These are phyloP conservation scores for Zootoca vivipara DNA, from an alignment of 2,113 vertebrate genomes.

Conservation along the genomic window DNA sequence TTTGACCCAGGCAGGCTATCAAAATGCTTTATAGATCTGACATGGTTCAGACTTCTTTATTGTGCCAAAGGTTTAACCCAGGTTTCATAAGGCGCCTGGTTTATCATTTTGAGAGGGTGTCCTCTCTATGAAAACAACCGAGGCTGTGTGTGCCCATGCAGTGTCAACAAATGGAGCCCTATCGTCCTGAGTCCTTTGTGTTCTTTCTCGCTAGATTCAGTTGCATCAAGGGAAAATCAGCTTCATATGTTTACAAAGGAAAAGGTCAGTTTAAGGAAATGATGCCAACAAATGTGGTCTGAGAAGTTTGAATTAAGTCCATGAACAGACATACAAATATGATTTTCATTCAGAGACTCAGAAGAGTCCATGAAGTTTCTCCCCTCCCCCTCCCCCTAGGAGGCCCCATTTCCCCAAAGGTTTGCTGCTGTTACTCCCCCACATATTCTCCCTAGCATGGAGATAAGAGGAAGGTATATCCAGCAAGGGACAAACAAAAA, in stretches of 20 bases:
- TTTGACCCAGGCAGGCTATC: slow-evolving; percentile 50
- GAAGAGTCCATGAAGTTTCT: neutral
- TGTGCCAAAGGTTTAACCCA: slow-evolving; percentile 19
- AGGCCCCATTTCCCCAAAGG: neutral
- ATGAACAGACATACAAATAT: neutral
- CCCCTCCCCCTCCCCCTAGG: no score
- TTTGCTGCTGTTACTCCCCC: no score
- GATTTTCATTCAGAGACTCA: neutral
- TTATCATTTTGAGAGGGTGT: neutral
- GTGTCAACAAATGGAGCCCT: neutral
- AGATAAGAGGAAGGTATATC: neutral
- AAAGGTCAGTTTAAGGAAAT: slow-evolving; percentile 33
- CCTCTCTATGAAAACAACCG: slow-evolving; percentile 22
- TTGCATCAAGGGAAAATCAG: neutral
- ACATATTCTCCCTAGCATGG: neutral
- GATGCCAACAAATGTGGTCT: neutral
- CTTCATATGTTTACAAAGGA: slow-evolving; percentile 18
- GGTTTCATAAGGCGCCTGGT: slow-evolving; percentile 9
- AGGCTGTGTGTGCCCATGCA: neutral
- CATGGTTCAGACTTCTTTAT: neutral
- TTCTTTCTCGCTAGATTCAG: slow-evolving; percentile 28
- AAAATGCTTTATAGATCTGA: neutral
- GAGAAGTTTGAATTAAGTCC: slow-evolving; percentile 40
- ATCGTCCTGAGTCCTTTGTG: neutral
- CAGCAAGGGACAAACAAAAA: no score